A percentile compares a stretch with the other conserved stretches of the same genome.
phyloP scores from a whole-genome alignment of 2,113 vertebrate species.

The Cochlearius cochlearius region DNA sequence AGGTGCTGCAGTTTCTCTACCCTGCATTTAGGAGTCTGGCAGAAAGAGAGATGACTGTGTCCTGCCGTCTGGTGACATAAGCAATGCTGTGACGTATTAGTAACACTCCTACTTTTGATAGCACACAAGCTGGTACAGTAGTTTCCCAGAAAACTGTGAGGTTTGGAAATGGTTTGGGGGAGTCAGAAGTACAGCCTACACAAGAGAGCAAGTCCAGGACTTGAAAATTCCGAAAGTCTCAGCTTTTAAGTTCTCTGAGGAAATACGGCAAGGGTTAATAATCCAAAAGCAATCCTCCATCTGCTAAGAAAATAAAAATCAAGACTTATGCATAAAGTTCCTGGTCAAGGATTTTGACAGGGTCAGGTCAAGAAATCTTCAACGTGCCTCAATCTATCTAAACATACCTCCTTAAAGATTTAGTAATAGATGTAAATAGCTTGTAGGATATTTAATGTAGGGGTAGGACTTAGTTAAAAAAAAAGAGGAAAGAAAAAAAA shows the following conservation, averaged over 20 bases:
- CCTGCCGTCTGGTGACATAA: background rate
- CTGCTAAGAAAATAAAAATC: background rate
- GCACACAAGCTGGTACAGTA: background rate
- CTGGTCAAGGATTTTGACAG: background rate
- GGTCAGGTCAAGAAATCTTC: background rate
- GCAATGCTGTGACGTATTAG: background rate
- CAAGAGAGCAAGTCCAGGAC: background rate
- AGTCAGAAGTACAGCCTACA: background rate
- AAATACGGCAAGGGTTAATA: background rate
- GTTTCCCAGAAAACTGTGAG: background rate
- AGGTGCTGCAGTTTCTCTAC: background rate
- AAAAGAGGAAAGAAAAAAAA: background rate
- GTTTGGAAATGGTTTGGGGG: background rate
- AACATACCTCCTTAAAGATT: background rate
- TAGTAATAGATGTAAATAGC: background rate
- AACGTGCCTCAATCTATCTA: background rate
- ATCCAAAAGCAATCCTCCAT: background rate
- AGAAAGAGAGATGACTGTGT: background rate
- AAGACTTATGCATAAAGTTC: background rate
- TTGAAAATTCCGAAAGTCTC: background rate
- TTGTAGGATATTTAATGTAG: background rate
- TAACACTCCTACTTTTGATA: background rate
- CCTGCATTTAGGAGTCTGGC: background rate
- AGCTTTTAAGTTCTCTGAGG: background rate
- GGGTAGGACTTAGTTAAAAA: background rate